Evolutionary conservation across 2,797 vertebrate species (phyloP), one percentile per base, ranked within the genome.

Genomic region (Hyperoplus lanceolatus): DNA sequence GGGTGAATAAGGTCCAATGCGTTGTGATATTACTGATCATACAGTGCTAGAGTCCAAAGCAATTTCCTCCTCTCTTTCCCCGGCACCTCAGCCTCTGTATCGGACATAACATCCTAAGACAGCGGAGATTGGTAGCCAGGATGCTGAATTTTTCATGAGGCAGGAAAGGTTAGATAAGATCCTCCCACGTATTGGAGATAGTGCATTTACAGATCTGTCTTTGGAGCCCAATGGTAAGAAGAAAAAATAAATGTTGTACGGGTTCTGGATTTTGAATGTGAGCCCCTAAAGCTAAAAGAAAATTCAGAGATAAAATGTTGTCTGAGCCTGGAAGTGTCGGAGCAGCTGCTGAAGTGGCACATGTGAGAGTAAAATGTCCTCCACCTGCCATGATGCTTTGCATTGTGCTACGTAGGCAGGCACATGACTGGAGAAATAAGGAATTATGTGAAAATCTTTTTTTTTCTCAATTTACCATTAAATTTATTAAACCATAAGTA

Each of bases 101-200:
- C 90, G 89, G 91, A 92, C 92, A 86, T 85, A 92, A 92, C 92
- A 92, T 93, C 93, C 92, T 89, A 90, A 93, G 91, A 93, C 89
- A 76, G 90, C 85, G 88, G 92, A 93, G 94, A 94, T 94, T 93
- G 93, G 93, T 94, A 93, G 89, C 93, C 89, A 92, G 92, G 93
- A 93, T 92, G 84, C 92, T 95, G 93, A 94, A 95, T 95, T 89
- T 95, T 95, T 94, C 93, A 94, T 93, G 92, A 93, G 92, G 88
- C 92, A 90, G 92, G 88, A 94, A 93, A 94, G 94, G 93, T 95
- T 93, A 93, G 93, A 93, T 93, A 93, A 93, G 93, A 93, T 93
- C 93, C 89, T 91, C 90, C 84, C 86, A 89, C 75, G 81, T 90
- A 75, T 79, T 85, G 85, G 81, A 93, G 89, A 90, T 89, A 82